These are phyloP conservation scores for Wasmannia auropunctata DNA, from an alignment of 1,140 invertebrate genomes.

Conservation along the genomic window DNA sequence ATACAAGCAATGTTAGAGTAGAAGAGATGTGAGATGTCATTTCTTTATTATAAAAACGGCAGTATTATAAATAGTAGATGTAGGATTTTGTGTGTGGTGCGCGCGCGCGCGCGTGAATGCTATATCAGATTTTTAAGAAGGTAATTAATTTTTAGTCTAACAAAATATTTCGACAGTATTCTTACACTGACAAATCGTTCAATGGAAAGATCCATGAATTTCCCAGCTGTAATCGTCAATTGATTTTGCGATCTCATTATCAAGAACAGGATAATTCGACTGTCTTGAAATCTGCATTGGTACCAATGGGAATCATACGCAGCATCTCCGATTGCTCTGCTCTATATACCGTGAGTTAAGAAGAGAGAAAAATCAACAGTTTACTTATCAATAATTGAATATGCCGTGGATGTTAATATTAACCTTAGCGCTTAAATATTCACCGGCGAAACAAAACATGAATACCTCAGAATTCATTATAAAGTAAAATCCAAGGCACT, in stretches of 20 bases:
- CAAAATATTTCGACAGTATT: not conserved
- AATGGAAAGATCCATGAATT: slow-evolving; percentile 55
- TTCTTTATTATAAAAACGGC: not conserved
- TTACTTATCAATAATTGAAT: not conserved
- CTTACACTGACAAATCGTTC: slow-evolving; percentile 57
- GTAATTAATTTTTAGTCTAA: not conserved
- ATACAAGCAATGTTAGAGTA: not conserved
- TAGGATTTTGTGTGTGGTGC: not conserved
- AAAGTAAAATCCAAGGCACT: slow-evolving; percentile 24
- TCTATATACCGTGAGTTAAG: slow-evolving; percentile 13
- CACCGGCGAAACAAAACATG: slow-evolving; percentile 61
- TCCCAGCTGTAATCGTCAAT: slow-evolving; percentile 51
- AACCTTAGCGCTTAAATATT: slow-evolving; percentile 59
- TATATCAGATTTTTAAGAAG: not conserved
- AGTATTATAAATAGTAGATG: not conserved
- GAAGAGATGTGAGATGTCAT: not conserved
- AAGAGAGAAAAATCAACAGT: not conserved
- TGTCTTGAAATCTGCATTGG: slow-evolving; percentile 27
- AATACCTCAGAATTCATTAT: slow-evolving; percentile 50
- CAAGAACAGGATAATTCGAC: slow-evolving; percentile 30
- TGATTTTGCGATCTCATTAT: slow-evolving; percentile 51
- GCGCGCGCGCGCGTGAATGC: not conserved
- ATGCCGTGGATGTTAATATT: not conserved
- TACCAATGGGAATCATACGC: slow-evolving; percentile 53
- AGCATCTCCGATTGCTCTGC: slow-evolving; percentile 19